Evolutionary conservation across 2,113 vertebrate species (phyloP).

Genomic region (Pipa parva): DNA sequence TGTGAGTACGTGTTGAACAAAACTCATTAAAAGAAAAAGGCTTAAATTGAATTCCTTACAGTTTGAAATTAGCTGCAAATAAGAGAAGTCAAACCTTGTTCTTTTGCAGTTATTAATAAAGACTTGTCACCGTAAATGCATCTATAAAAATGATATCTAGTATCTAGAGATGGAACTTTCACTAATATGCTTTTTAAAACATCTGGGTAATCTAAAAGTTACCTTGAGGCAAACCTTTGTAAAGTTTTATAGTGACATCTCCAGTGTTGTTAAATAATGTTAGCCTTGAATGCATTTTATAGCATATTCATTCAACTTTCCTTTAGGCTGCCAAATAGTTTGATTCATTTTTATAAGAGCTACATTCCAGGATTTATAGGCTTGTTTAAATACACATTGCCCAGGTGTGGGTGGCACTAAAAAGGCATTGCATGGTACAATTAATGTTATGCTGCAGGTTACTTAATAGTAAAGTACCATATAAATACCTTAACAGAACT

Average conservation of each 20-base stretch:
- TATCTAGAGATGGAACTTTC: constrained; percentile 8
- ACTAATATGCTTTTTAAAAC: constrained; percentile 11
- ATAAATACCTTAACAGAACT: not conserved
- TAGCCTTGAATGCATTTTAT: constrained; percentile 27
- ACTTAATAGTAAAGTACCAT: not conserved
- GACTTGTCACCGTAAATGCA: not conserved
- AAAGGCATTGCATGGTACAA: not conserved
- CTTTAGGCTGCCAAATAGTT: constrained; percentile 6
- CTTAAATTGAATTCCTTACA: too few relatives aligned
- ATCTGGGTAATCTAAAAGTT: constrained; percentile 24
- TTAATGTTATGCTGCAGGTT: not conserved
- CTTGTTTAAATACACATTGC: not conserved
- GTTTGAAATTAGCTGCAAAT: too few relatives aligned
- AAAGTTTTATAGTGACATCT: constrained; percentile 28
- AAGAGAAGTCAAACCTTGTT: too few relatives aligned
- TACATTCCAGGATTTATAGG: constrained; percentile 16
- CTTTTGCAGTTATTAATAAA: not conserved
- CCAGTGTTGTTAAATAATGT: not conserved
- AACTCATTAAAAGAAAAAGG: too few relatives aligned
- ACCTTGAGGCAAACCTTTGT: constrained; percentile 14
- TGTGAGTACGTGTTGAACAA: too few relatives aligned
- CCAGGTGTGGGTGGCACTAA: not conserved
- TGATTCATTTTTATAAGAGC: constrained; percentile 1
- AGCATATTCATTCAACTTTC: not conserved
- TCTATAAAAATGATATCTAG: not conserved